These are phyloP conservation scores for Puma concolor DNA, from an alignment of 2,113 vertebrate genomes.

Conservation along the genomic window DNA sequence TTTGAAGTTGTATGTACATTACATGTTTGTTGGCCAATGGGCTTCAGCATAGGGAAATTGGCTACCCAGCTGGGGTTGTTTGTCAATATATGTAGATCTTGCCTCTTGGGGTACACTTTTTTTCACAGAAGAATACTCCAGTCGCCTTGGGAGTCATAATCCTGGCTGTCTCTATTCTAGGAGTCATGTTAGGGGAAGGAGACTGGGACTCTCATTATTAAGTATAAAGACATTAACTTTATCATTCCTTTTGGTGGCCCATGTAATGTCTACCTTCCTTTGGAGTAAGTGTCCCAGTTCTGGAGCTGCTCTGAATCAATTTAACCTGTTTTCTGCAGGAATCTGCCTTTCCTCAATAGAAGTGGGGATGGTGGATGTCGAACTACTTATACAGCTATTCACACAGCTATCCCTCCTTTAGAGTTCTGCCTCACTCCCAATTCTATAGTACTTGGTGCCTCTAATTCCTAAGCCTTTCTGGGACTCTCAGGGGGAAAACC, in stretches of 20 bases:
- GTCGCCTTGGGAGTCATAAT: neutral
- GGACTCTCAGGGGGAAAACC: neutral
- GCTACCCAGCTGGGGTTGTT: neutral
- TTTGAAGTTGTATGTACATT: neutral
- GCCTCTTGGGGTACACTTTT: neutral
- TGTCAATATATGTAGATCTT: neutral
- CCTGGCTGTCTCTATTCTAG: neutral
- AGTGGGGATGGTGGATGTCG: neutral
- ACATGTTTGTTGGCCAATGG: neutral
- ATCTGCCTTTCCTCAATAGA: neutral
- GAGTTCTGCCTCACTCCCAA: neutral
- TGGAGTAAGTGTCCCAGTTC: neutral
- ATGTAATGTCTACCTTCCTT: neutral
- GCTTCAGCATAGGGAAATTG: neutral
- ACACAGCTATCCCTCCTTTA: neutral
- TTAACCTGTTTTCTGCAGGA: neutral
- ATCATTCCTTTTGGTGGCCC: neutral
- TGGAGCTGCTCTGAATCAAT: neutral
- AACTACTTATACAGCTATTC: neutral
- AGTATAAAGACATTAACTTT: constrained; percentile 13
- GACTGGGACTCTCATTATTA: constrained; percentile 29
- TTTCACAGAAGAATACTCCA: neutral
- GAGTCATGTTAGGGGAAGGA: neutral
- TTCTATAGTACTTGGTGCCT: neutral
- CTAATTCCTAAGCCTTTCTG: neutral